phyloP scores from a whole-genome alignment of 2,888 invertebrate genomes.

The Drosophila testacea region DNA sequence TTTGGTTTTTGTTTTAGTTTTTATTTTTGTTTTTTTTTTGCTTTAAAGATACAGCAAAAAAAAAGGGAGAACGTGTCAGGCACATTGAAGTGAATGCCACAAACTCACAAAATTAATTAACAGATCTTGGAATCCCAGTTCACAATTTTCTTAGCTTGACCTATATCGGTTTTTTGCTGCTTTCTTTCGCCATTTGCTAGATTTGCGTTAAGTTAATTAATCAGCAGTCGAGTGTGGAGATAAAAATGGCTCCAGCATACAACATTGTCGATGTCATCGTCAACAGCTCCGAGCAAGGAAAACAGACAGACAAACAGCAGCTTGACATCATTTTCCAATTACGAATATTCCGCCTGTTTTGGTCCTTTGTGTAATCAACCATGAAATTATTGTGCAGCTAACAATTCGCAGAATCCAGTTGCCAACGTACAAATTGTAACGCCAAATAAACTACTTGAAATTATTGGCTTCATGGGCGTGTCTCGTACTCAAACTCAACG shows the following conservation, averaged over 20 bases:
- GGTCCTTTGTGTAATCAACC: constrained; percentile 63
- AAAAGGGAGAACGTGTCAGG: constrained; percentile 14
- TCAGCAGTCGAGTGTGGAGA: constrained; percentile 71
- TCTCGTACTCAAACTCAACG: constrained; percentile 3
- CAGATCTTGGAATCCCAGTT: constrained; percentile 33
- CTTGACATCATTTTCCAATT: constrained; percentile 76
- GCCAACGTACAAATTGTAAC: constrained; percentile 39
- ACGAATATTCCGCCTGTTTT: constrained; percentile 37
- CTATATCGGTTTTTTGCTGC: constrained; percentile 48
- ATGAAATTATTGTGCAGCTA: constrained; percentile 61
- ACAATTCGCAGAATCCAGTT: constrained; percentile 22
- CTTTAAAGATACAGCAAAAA: constrained; percentile 43
- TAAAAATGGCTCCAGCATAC: constrained; percentile 12
- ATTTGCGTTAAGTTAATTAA: constrained; percentile 76
- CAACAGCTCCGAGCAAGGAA: constrained; percentile 16
- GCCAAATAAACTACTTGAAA: constrained; percentile 61
- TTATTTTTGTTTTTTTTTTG: constrained; percentile 5
- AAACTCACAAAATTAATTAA: constrained; percentile 66
- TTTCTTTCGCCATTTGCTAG: constrained; percentile 44
- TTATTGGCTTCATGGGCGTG: constrained; percentile 30
- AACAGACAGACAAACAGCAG: constrained; percentile 26
- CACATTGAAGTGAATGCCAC: constrained; percentile 22
- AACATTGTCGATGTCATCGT: constrained; percentile 13
- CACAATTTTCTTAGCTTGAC: constrained; percentile 49
- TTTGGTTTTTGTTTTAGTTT: constrained; percentile 14